Evolutionary conservation across 2,888 invertebrate genomes (phyloP), one percentile per base, ranked within the genome.

Genomic region (Chelonus formosanus): DNA sequence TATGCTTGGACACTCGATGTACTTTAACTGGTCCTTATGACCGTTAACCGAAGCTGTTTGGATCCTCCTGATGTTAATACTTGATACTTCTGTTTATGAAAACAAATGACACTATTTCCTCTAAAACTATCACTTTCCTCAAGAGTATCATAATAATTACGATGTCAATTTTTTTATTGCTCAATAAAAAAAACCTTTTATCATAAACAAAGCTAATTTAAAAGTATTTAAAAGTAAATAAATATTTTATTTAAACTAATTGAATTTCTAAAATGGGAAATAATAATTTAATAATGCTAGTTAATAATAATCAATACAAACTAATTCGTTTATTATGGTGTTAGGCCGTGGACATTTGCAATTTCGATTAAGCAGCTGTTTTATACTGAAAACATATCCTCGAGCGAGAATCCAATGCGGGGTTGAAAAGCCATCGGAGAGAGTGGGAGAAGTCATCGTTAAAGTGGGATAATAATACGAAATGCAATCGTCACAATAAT

Each of bases 401-500:
- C 75, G 8, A 34, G 52, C 35, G 53, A 53, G 47, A 65, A 65
- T 53, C 47, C 53, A 35, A 47, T 52, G 54, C n/a, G 55, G 67
- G 40, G 20, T 20, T 20, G 20, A 20, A 20, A 20, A 20, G 20
- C 20, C 20, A 20, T 20, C 2, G 62, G 59, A 63, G 59, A 58
- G 55, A 68, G 43, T 35, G 40, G 57, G 47, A 67, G 60, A 63
- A 73, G 71, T 73, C 74, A 71, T 73, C 71, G 74, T 69, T 69
- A 67, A 68, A 68, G 60, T 63, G 73, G 73, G 71, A 76, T 78
- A 77, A 40, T 40, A 40, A 76, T 78, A 76, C 74, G 73, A 76
- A 77, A 76, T 75, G 77, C 77, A 78, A 79, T 79, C 77, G 77
- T 78, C 77, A 74, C 77, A 74, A 78, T 78, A 79, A 79, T 77